These are phyloP conservation scores for Amiota minor DNA, from an alignment of 2,888 invertebrate species.

Conservation along the genomic window DNA sequence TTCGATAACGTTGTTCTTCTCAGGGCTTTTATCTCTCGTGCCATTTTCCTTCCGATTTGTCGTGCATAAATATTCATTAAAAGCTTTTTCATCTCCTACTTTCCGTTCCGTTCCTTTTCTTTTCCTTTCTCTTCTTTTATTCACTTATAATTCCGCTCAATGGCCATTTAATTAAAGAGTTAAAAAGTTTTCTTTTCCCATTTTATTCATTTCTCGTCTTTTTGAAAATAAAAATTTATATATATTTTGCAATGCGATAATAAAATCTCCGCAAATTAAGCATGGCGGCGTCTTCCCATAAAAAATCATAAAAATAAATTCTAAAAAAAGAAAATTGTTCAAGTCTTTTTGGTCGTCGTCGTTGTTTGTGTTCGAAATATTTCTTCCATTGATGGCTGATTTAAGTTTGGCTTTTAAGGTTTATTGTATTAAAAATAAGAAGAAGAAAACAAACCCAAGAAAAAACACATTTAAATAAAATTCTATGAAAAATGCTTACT, in stretches of 20 bases:
- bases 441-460: too few species aligned
- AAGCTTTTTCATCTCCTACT: not conserved
- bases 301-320: not conserved
- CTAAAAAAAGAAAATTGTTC: not conserved
- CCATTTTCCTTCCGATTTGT: constrained; percentile 48
- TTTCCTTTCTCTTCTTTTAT: not conserved
- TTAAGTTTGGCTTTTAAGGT: constrained; percentile 8
- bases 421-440: not conserved
- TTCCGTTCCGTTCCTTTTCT: not conserved
- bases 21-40: not conserved
- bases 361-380: not conserved
- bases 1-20: not conserved
- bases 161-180: constrained; percentile 67
- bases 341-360: not conserved
- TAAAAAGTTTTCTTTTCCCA: constrained; percentile 48
- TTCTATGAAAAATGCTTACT: constrained; percentile 13
- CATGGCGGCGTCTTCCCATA: not conserved
- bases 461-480: not conserved
- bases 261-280: constrained; percentile 28
- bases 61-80: constrained; percentile 67
- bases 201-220: not conserved
- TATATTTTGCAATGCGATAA: constrained; percentile 8
- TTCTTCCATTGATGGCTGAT: not conserved
- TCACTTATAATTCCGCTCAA: constrained; percentile 44
- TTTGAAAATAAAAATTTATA: not conserved